These are phyloP conservation scores for Philopedon plagiatum DNA, from an alignment of 2,888 invertebrate genomes.

Conservation along the genomic window DNA sequence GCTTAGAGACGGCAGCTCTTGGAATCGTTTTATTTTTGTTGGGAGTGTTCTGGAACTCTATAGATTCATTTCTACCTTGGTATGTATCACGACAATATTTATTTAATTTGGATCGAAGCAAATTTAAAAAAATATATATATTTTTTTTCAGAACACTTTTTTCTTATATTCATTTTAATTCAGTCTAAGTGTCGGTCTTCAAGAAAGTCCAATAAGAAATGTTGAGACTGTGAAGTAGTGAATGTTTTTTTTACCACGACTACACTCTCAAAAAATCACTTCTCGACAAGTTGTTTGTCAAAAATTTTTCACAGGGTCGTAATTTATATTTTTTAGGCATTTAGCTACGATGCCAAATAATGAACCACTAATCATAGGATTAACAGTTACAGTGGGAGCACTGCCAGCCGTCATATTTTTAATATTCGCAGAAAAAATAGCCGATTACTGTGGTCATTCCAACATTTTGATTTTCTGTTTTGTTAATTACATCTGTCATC, in stretches of 20 bases:
- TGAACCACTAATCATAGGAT: slow-evolving; percentile 74
- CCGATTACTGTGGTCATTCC: slow-evolving; percentile 87
- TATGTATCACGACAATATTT: slow-evolving; percentile 69
- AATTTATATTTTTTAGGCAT: slow-evolving; percentile 72
- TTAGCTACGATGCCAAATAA: slow-evolving; percentile 72
- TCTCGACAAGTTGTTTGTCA: too few species aligned
- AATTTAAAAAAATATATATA: too few species aligned
- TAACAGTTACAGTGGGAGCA: slow-evolving; percentile 78
- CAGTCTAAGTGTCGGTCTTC: neutral
- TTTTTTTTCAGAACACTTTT: too few species aligned
- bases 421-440: slow-evolving; percentile 85
- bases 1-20: slow-evolving; percentile 81
- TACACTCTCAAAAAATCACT: too few species aligned
- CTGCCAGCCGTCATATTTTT: slow-evolving; percentile 80
- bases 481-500: slow-evolving; percentile 83
- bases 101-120: too few species aligned
- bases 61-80: slow-evolving; percentile 84
- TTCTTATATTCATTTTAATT: too few species aligned
- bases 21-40: slow-evolving; percentile 79
- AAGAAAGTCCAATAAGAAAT: too few species aligned
- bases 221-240: neutral
- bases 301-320: too few species aligned
- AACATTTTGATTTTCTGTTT: slow-evolving; percentile 89
- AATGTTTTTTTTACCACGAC: too few species aligned
- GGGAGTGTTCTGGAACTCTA: slow-evolving; percentile 85